Conservation (phyloP, 2,113 vertebrate genomes). For the Podarcis muralis region DNA sequence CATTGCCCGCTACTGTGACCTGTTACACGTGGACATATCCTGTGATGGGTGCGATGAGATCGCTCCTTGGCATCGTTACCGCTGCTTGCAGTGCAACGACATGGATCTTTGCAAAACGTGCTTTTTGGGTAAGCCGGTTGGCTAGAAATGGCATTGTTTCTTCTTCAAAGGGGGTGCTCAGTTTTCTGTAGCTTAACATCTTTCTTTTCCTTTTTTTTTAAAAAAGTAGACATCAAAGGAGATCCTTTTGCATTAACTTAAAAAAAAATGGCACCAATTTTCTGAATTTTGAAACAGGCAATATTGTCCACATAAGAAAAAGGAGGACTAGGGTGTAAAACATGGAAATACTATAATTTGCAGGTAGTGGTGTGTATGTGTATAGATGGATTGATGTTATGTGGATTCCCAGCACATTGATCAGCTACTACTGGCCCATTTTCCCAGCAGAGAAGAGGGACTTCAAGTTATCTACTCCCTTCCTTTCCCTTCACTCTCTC, state of each 20-base stretch:
- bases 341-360: not conserved
- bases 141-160: not conserved
- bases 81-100: conserved; percentile 95
- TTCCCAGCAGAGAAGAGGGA: not conserved
- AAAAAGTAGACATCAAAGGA: not conserved
- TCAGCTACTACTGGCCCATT: not conserved
- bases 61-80: conserved; percentile 95
- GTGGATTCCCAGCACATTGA: not conserved
- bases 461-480: not conserved
- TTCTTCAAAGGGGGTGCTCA: not conserved
- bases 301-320: too few species aligned
- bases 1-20: conserved; percentile 95
- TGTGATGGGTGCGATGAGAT: conserved; percentile 96
- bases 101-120: conserved; percentile 99
- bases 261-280: not conserved
- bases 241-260: not conserved
- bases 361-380: not conserved
- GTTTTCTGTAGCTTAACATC: not conserved
- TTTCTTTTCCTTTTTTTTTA: not conserved
- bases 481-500: too few species aligned
- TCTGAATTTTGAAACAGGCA: not conserved
- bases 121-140: conserved; percentile 85
- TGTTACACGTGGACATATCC: conserved; percentile 94
- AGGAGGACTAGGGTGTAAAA: not conserved
- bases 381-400: not conserved